Evolutionary conservation across 92 coral and sea anemone species (phyloP).

Genomic region (Siderastrea radians): DNA sequence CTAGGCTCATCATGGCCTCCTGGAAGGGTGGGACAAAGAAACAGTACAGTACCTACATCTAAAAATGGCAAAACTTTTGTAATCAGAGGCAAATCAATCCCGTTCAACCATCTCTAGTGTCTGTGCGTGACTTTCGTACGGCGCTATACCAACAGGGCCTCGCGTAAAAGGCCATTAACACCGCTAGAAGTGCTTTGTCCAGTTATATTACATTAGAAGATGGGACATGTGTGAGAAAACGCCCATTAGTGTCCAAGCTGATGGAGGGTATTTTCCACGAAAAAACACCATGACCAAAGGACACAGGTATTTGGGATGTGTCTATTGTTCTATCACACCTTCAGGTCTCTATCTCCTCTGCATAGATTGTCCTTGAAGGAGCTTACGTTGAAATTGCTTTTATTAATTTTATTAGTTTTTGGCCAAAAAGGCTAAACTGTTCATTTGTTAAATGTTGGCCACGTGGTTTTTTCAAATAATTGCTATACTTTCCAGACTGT

Average conservation of each 20-base stretch:
- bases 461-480: too few species aligned
- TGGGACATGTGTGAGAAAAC: conserved; percentile 39
- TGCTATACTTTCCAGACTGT: too few species aligned
- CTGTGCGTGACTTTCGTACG: conserved; percentile 6
- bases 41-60: conserved; percentile 36
- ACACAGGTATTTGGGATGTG: conserved; percentile 16
- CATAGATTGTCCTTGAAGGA: conserved; percentile 41
- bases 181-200: conserved; percentile 54
- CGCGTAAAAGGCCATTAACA: conserved; percentile 35
- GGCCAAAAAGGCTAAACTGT: too few species aligned
- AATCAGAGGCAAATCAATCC: conserved; percentile 17
- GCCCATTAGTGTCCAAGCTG: conserved; percentile 23
- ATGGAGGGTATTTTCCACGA: conserved; percentile 26
- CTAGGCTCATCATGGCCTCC: conserved; percentile 51
- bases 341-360: neutral
- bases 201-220: conserved; percentile 33
- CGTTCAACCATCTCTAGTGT: conserved; percentile 20
- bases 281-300: conserved; percentile 27
- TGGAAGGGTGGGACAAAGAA: conserved; percentile 41
- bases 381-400: conserved; percentile 43
- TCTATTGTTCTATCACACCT: neutral
- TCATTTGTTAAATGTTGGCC: too few species aligned
- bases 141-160: conserved; percentile 15
- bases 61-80: conserved; percentile 27
- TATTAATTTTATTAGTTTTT: conserved; percentile 38